Base-by-base conservation (phyloP, 2,888 invertebrate species). In the Rugalucina vietnamica region DNA sequence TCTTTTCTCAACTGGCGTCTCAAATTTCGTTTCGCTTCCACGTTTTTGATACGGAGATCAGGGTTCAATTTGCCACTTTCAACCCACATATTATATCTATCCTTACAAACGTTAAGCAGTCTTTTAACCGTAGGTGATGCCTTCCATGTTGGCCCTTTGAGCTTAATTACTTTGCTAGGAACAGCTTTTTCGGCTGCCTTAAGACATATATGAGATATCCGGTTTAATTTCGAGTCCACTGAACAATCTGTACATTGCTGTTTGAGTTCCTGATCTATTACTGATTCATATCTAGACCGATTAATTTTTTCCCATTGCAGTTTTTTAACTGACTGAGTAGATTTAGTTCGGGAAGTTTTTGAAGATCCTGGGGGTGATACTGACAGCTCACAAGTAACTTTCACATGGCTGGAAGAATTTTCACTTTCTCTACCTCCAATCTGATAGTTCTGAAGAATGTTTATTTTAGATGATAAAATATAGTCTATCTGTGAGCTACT, bases 401-500 rank as follows among this genome's bases (percentile, higher is more conserved):
- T 60, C 4, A 60, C 60, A 21, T 71, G 71, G 36, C 71, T 71
- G 34, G 71, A 71, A 14, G 43, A 24, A 27, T 71, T 71, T 24
- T 39, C 37, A 3, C 37, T 21, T 2, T 36, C 71, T 14, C 10
- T 24, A 24, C 37, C 36, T 4, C 43, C 60, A 27, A 60, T 60
- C 4, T 18, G 60, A 29, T 60, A 60, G 12, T 4, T 3, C 27
- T 60, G 12, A 4, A 71, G 34, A 34, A 71, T 4, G n/a, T 24
- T 34, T n/a, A 5, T 39, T 71, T 60, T 32, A 5, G 60, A 2
- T 27, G 27, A 27, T 3, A 37, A 5, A 27, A 71, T 71, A 71
- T 71, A 71, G 37, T 71, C 71, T 39, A 71, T 71, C 36, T 71
- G 71, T 3, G 71, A 71, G 21, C 37, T 36, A 36, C 37, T 12